Evolutionary conservation across 1,140 invertebrate genomes (phyloP).

Genomic region (Oedothorax gibbosus): DNA sequence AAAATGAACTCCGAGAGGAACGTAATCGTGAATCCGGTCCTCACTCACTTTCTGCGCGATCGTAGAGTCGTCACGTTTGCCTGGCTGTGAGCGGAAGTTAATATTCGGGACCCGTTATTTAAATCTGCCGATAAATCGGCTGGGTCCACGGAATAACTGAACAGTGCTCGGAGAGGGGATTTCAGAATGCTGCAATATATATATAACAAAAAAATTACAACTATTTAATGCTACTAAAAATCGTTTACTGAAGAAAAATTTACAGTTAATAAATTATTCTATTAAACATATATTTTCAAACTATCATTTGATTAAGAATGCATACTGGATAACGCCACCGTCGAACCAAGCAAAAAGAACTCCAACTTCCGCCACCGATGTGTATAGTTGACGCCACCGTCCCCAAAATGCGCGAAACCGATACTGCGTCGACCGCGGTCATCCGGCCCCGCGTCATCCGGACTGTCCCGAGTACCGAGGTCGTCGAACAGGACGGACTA

Average conservation of each 20-base stretch:
- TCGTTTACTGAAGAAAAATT: too few relatives aligned
- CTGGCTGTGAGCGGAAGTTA: neutral
- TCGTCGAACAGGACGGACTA: neutral
- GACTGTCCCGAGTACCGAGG: neutral
- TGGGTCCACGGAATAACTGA: neutral
- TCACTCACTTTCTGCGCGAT: too few relatives aligned
- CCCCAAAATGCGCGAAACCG: neutral
- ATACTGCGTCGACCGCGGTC: neutral
- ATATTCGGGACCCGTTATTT: slow-evolving; percentile 3
- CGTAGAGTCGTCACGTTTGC: neutral
- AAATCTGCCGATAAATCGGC: slow-evolving; percentile 2
- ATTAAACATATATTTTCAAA: too few relatives aligned
- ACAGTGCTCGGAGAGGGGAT: too few relatives aligned
- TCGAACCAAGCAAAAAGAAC: neutral
- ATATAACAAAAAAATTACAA: neutral
- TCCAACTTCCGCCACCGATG: slow-evolving; percentile 33
- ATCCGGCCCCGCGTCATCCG: slow-evolving; percentile 42
- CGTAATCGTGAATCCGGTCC: too few relatives aligned
- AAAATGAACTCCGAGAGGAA: too few relatives aligned
- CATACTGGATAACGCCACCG: neutral
- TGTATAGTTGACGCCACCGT: slow-evolving; percentile 41
- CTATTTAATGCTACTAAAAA: too few relatives aligned
- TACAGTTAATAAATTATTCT: too few relatives aligned
- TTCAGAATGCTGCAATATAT: neutral
- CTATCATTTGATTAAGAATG: too few relatives aligned